phyloP scores from a whole-genome alignment of 2,888 invertebrate genomes.

The Caenorhabditis wallacei region DNA sequence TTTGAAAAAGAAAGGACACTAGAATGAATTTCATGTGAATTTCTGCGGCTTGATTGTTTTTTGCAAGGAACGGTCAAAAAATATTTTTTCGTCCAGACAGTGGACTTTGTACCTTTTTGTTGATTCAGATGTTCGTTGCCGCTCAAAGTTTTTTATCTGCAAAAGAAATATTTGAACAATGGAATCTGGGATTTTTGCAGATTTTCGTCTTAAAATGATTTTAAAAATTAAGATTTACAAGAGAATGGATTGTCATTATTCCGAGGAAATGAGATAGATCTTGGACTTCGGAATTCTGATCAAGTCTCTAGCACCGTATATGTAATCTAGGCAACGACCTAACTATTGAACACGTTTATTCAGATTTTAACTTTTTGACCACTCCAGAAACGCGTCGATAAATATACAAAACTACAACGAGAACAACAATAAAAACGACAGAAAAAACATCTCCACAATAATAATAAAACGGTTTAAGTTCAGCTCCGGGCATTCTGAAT shows the following conservation, averaged over 20 bases:
- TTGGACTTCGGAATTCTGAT: too few relatives aligned
- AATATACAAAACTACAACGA: neutral
- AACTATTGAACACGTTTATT: too few relatives aligned
- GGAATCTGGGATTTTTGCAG: too few relatives aligned
- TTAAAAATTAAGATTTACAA: too few relatives aligned
- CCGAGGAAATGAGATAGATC: too few relatives aligned
- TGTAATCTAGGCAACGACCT: too few relatives aligned
- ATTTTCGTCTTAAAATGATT: too few relatives aligned
- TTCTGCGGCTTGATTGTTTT: conserved; percentile 1
- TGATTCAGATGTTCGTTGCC: neutral
- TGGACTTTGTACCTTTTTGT: conserved; percentile 3
- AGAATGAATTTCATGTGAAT: conserved; percentile 41
- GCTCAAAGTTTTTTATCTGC: too few relatives aligned
- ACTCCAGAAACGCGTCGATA: neutral
- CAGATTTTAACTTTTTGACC: conserved; percentile 1
- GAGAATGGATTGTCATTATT: too few relatives aligned
- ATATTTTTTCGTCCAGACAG: neutral
- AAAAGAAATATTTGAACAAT: neutral
- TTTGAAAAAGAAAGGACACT: conserved; percentile 17
- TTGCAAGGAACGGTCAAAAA: neutral
- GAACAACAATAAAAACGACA: neutral
- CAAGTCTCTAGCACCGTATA: too few relatives aligned
- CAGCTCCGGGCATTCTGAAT: conserved; percentile 39
- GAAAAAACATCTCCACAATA: conserved; percentile 53
- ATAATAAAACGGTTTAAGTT: conserved; percentile 46